A percentile compares a stretch with the other conserved stretches of the same genome.
Evolutionary conservation across 2,888 invertebrate species (phyloP).

Genomic region (Agrilus cyanescens): DNA sequence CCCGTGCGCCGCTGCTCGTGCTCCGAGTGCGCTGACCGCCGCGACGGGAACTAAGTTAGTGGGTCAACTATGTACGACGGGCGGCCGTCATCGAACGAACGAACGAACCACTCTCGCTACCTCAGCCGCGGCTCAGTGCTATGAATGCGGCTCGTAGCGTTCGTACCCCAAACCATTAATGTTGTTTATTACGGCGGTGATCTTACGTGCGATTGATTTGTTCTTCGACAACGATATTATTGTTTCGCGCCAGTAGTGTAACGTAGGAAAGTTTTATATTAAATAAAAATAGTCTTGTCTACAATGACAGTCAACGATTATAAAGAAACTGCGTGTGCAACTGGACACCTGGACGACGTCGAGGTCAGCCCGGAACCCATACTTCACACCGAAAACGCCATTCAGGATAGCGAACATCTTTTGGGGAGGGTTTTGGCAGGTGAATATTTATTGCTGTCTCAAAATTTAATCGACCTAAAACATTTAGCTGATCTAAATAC

Average conservation of each 20-base stretch:
- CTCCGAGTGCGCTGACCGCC: slow-evolving; percentile 33
- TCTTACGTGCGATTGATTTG: no score
- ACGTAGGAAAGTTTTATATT: no score
- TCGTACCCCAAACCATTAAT: not conserved
- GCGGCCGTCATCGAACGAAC: slow-evolving; percentile 15
- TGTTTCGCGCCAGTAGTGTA: no score
- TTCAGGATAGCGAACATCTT: slow-evolving; percentile 38
- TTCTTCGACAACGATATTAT: no score
- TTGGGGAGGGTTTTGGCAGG: slow-evolving; percentile 47
- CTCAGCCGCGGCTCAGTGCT: slow-evolving; percentile 15
- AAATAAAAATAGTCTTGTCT: no score
- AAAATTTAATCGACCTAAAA: no score
- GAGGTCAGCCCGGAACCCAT: slow-evolving; percentile 24
- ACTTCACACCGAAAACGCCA: slow-evolving; percentile 14
- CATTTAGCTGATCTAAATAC: no score
- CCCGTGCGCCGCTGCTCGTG: slow-evolving; percentile 6
- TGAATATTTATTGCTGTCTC: slow-evolving; percentile 23
- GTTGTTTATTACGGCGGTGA: no score
- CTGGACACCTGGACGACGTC: slow-evolving; percentile 30
- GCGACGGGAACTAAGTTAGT: slow-evolving; percentile 36
- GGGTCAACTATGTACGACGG: slow-evolving; percentile 31
- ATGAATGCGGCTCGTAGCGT: slow-evolving; percentile 19
- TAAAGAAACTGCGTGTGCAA: slow-evolving; percentile 40
- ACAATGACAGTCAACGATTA: slow-evolving; percentile 46
- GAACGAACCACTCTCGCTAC: slow-evolving; percentile 28